Percentiles rank a stretch among this genome's conserved stretches.
phyloP scores from a whole-genome alignment of 2,113 vertebrate genomes.

The Dromas ardeola region DNA sequence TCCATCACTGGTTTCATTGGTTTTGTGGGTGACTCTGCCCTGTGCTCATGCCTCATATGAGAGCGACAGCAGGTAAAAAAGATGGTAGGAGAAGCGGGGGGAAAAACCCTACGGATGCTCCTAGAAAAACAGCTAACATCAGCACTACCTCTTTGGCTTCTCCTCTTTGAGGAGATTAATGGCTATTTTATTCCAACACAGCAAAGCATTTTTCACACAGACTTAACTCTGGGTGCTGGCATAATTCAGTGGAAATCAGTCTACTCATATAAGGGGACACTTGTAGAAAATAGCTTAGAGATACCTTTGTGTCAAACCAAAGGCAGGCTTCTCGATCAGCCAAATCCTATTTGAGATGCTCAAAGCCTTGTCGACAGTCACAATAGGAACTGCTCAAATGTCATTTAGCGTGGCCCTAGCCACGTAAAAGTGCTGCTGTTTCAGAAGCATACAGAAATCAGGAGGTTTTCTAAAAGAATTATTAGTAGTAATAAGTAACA shows the following conservation, averaged over 20 bases:
- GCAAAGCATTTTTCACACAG: not conserved
- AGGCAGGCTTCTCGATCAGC: not conserved
- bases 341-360: constrained; percentile 1
- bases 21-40: not conserved
- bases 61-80: not conserved
- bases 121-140: not conserved
- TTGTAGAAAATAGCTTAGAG: not conserved
- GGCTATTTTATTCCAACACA: not conserved
- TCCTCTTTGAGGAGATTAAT: not conserved
- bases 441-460: not conserved
- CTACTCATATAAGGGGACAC: not conserved
- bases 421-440: not conserved
- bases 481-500: not conserved
- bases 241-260: not conserved
- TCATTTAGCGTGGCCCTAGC: accelerated
- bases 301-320: not conserved
- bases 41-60: accelerated
- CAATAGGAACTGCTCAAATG: not conserved
- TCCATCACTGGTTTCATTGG: accelerated
- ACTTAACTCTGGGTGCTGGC: not conserved
- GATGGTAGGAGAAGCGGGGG: not conserved
- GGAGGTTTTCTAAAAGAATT: not conserved
- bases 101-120: accelerated
- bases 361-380: not conserved
- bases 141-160: not conserved